A percentile compares a stretch with the other conserved stretches of the same genome.
Conservation (phyloP, 2,113 vertebrate genomes). For the Nyctibius bracteatus region DNA sequence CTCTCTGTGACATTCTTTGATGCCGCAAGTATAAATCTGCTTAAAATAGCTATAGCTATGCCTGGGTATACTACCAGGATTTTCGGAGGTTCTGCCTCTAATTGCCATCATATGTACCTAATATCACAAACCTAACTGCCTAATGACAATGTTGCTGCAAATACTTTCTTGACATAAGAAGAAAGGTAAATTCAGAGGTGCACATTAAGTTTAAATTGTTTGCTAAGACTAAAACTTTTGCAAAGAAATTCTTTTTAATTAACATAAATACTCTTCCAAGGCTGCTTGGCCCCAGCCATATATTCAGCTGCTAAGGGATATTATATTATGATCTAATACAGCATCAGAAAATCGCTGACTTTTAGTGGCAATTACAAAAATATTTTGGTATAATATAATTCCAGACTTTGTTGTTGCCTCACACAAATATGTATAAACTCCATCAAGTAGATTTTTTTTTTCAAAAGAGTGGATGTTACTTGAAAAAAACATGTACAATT, state of each 20-base stretch:
- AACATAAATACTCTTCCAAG: slow-evolving; percentile 13
- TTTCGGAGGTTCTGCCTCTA: slow-evolving; percentile 69
- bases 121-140: slow-evolving; percentile 63
- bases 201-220: slow-evolving; percentile 30
- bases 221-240: slow-evolving; percentile 26
- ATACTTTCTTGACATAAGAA: slow-evolving; percentile 59
- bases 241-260: slow-evolving; percentile 51
- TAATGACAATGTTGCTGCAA: slow-evolving; percentile 59
- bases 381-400: not conserved
- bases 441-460: not conserved
- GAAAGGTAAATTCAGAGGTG: slow-evolving; percentile 53
- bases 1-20: slow-evolving; percentile 75
- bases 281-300: not conserved
- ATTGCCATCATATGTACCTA: slow-evolving; percentile 80
- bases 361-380: not conserved
- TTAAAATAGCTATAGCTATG: slow-evolving; percentile 73
- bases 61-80: slow-evolving; percentile 61
- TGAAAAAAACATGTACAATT: not conserved
- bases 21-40: slow-evolving; percentile 77
- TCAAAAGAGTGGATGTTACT: not conserved
- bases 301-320: not conserved
- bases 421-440: not conserved
- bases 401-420: not conserved
- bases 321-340: not conserved
- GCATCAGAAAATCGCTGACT: not conserved